Conservation (phyloP, 2,797 vertebrate genomes). For the Hafferia zeledoni region DNA sequence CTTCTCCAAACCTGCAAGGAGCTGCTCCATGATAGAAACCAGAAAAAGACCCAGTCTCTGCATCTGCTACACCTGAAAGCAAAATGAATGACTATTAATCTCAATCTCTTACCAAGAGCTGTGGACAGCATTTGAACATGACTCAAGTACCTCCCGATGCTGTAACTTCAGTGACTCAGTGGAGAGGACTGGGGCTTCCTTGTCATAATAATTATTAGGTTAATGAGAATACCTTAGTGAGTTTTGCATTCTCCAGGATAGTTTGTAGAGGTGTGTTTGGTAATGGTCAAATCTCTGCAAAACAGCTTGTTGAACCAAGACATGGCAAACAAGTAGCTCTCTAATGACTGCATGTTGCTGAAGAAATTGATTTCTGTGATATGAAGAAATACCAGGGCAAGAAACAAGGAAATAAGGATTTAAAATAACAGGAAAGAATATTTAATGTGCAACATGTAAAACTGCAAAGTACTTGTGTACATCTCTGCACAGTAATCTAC, state of each 20-base stretch:
- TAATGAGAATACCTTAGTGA: not conserved
- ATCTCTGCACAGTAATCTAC: not conserved
- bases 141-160: not conserved
- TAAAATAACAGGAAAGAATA: not conserved
- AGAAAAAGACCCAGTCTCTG: not conserved
- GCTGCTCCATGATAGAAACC: not conserved
- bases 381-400: not conserved
- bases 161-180: not conserved
- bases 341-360: rapidly evolving
- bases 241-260: not conserved
- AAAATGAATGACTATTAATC: not conserved
- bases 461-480: not conserved
- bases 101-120: not conserved
- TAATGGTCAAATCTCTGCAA: not conserved
- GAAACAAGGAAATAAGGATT: not conserved
- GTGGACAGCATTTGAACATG: not conserved
- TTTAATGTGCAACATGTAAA: not conserved
- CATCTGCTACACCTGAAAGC: not conserved
- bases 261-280: not conserved
- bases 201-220: not conserved
- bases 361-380: not conserved
- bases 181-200: not conserved
- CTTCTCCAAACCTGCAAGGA: not conserved
- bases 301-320: not conserved
- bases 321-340: not conserved